Evolutionary conservation across 1,140 invertebrate species (phyloP).

Genomic region (Chrysoperla carnea): DNA sequence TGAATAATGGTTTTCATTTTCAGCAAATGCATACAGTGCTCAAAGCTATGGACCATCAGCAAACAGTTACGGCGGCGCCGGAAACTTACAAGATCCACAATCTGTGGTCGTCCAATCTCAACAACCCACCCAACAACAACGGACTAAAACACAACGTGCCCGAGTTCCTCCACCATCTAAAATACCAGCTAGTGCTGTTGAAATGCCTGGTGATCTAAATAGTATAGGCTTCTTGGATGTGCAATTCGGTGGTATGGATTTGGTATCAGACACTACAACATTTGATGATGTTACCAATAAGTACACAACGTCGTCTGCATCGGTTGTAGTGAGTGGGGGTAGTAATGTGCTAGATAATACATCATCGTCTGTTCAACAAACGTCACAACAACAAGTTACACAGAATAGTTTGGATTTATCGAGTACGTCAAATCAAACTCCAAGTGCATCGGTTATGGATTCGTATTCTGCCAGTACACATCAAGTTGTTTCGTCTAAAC

Average conservation of each 20-base stretch:
- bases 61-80: slow-evolving; percentile 10
- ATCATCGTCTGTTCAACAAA: not conserved
- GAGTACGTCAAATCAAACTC: slow-evolving; percentile 1
- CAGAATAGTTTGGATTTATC: not conserved
- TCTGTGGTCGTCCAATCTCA: slow-evolving; percentile 16
- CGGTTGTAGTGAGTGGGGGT: not conserved
- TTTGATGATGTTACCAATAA: slow-evolving; percentile 27
- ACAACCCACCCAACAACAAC: slow-evolving; percentile 26
- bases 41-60: slow-evolving; percentile 3
- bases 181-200: slow-evolving; percentile 84
- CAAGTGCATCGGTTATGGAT: slow-evolving; percentile 6
- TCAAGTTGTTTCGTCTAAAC: slow-evolving; percentile 12
- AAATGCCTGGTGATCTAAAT: slow-evolving; percentile 80
- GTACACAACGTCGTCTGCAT: slow-evolving; percentile 19
- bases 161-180: slow-evolving; percentile 80
- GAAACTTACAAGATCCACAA: not conserved
- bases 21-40: not conserved
- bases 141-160: slow-evolving; percentile 55
- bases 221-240: slow-evolving; percentile 71
- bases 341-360: not conserved
- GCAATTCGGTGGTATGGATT: slow-evolving; percentile 84
- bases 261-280: slow-evolving; percentile 44
- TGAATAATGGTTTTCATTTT: too few relatives aligned
- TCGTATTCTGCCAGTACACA: slow-evolving; percentile 7
- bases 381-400: not conserved